phyloP scores from a whole-genome alignment of 2,797 vertebrate genomes.

The Poecilia velifera region DNA sequence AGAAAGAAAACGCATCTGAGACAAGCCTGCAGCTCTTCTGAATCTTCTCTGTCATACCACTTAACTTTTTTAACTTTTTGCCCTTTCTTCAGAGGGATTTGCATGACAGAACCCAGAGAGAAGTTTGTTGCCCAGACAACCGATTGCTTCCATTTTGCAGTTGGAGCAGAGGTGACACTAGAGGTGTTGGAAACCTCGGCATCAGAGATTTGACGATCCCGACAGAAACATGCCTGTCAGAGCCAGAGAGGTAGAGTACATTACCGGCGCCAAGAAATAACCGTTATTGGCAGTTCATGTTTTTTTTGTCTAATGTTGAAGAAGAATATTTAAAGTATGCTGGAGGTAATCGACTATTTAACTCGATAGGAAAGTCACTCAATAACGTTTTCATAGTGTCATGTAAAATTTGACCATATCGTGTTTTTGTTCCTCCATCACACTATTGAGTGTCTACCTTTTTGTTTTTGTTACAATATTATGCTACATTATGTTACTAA shows the following conservation, averaged over 20 bases:
- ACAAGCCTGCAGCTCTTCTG: constrained; percentile 51
- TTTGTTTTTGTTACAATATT: not conserved
- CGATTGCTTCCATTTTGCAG: constrained; percentile 78
- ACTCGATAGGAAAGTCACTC: constrained; percentile 13
- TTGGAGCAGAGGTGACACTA: constrained; percentile 78
- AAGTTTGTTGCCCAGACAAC: constrained; percentile 80
- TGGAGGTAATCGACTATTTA: constrained; percentile 30
- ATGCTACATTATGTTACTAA: not conserved
- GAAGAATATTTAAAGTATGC: constrained; percentile 21
- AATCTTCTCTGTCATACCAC: constrained; percentile 57
- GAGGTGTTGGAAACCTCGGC: constrained; percentile 71
- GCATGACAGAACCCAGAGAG: constrained; percentile 78
- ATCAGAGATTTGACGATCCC: constrained; percentile 71
- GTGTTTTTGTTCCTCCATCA: not conserved
- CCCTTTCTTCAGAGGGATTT: constrained; percentile 75
- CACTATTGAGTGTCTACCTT: not conserved
- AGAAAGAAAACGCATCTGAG: constrained; percentile 40
- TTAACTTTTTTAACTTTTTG: constrained; percentile 78
- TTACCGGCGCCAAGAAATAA: constrained; percentile 51
- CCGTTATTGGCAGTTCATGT: constrained; percentile 32
- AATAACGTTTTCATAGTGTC: constrained; percentile 1
- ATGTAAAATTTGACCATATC: not conserved
- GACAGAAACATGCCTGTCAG: constrained; percentile 63
- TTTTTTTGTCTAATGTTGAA: constrained; percentile 29
- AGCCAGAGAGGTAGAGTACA: constrained; percentile 47